Evolutionary conservation across 2,888 invertebrate genomes (phyloP), one percentile per base, ranked within the genome.

Genomic region (Rotaria magnacalcarata): DNA sequence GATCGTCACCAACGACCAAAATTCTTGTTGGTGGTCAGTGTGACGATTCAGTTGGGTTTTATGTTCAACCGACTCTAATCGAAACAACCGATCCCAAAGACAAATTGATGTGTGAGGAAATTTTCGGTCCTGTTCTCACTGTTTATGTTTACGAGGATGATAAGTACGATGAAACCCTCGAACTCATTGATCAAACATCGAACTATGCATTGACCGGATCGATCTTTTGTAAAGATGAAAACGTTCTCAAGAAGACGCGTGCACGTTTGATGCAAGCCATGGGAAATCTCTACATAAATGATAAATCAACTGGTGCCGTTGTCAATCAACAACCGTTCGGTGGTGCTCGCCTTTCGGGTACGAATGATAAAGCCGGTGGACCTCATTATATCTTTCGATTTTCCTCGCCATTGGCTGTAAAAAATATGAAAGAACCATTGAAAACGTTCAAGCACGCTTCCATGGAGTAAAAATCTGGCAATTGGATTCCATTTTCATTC

Each of bases 311-410:
- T 0, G 99, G 99, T 1, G 96, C 98, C 14, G 96, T 99, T 47
- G 99, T 99, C 10, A 97, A 96, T 0, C 99, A 99, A 90, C 99
- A 99, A 91, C 99, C 99, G 0, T 99, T 99, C 90, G 99, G 99
- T 84, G 99, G 99, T 56, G 95, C 96, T 24, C 93, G 97, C 87
- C 34, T 90, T 91, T 27, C 90, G 94, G 95, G 96, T 88, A 99
- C 99, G 86, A 99, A 99, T 90, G 99, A 99, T 92, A 99, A 99
- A 92, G 98, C 99, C 5, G 99, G 99, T 47, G 97, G 97, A 11
- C 97, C 98, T 1, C 95, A 95, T 90, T 99, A 99, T 90, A 93
- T 95, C 52, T 93, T 96, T 89, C 94, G 95, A 89, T 99, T 96
- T 95, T 93, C 95, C 56, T 94, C 96, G 19, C 96, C 96, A 0